phyloP scores from a whole-genome alignment of 2,113 vertebrate genomes.

The Burhinus bistriatus region DNA sequence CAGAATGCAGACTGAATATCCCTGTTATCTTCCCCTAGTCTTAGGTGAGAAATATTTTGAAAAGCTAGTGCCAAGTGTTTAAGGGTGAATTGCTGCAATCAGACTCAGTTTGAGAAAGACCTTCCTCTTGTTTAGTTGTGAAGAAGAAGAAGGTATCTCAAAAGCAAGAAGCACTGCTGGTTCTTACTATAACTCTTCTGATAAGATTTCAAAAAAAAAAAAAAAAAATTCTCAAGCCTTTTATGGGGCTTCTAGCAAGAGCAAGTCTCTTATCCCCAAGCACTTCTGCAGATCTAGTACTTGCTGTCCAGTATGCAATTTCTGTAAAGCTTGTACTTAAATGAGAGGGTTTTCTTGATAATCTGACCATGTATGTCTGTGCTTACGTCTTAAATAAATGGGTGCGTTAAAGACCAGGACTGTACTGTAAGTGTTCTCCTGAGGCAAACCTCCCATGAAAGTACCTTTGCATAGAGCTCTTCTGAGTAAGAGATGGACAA shows the following conservation, averaged over 20 bases:
- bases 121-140: not conserved
- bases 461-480: not conserved
- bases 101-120: not conserved
- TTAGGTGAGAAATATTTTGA: not conserved
- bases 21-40: not conserved
- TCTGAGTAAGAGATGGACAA: not conserved
- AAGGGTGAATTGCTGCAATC: not conserved
- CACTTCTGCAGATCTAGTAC: not conserved
- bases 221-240: not conserved
- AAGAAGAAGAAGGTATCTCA: not conserved
- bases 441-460: not conserved
- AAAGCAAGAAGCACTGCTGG: not conserved
- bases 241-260: not conserved
- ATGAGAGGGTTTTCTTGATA: not conserved
- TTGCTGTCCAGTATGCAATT: not conserved
- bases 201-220: not conserved
- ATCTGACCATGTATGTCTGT: not conserved
- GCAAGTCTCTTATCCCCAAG: not conserved
- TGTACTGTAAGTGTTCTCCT: not conserved
- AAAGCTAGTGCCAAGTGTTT: not conserved
- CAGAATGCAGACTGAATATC: not conserved
- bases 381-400: not conserved
- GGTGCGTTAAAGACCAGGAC: not conserved
- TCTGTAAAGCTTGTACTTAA: not conserved
- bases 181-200: not conserved